Evolutionary conservation across 1,140 invertebrate genomes (phyloP), one percentile per base, ranked within the genome.

Genomic region (Camponotus pennsylvanicus): DNA sequence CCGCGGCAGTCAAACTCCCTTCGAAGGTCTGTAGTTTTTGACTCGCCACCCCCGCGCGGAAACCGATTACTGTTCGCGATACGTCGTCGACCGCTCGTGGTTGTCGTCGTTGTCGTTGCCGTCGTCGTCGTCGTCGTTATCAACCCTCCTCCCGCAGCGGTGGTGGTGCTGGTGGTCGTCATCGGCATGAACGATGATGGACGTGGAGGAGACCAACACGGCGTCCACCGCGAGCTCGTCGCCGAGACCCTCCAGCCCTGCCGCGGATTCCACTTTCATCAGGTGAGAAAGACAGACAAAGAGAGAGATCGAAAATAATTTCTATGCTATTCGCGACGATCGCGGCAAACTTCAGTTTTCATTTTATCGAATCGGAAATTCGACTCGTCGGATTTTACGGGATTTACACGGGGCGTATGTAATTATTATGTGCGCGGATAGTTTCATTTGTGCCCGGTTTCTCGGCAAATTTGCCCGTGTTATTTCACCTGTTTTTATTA

Each of bases 101-200:
- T 57, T 37, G 79, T 49, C 18, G 63, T 79, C 49, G 27, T 67
- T 52, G 32, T 77, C 57, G 75, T 57, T n/a, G 37, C 61, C 71
- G 73, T 76, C 70, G 70, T 86, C 61, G 66, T 84, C 49, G n/a
- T 61, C 61, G 55, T 89, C 85, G 71, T 85, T 71, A 73, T 57
- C 80, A 57, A 45, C 85, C 61, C 86, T 63, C 27, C n/a, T 71
- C 0, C 37, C 78, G 75, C 34, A 64, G 87, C 52, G 52, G 69
- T 78, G 57, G 82, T 63, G 40, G 67, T 82, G 79, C 27, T 59
- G 49, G 32, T 82, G 40, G 80, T 90, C 45, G 78, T 79, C 79
- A 86, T 92, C 89, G 93, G 91, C 76, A 95, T 95, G 94, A 94
- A 93, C 92, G 86, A 95, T 94, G 94, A 95, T 95, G 94, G 94